Percentiles rank a stretch among this genome's conserved stretches.
Evolutionary conservation across 2,113 vertebrate genomes (phyloP).

Genomic region (Capra hircus): DNA sequence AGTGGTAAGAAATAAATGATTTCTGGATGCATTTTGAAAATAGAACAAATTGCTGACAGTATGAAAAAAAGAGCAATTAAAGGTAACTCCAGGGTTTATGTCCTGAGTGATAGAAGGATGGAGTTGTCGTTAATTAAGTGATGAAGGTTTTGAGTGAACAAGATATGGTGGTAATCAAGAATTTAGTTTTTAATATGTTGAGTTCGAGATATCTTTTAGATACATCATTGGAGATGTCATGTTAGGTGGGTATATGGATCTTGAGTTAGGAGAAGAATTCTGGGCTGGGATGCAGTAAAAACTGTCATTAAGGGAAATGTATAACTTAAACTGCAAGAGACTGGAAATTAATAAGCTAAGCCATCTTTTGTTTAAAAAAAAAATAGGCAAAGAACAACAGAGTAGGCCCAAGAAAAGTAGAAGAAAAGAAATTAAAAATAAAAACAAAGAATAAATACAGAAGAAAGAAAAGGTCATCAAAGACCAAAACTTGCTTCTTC

Average conservation of each 20-base stretch:
- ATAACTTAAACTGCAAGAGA: neutral
- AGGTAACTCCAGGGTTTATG: neutral
- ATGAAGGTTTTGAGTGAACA: neutral
- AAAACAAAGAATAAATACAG: neutral
- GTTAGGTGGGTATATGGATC: neutral
- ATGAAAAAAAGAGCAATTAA: neutral
- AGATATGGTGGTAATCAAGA: neutral
- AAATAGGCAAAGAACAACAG: neutral
- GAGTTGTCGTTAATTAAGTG: neutral
- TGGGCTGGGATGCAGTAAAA: neutral
- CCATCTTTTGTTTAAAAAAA: neutral
- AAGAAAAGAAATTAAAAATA: neutral
- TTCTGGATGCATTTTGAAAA: slow-evolving; percentile 6
- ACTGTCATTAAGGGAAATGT: neutral
- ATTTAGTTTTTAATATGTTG: neutral
- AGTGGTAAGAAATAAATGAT: neutral
- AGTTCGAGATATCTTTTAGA: neutral
- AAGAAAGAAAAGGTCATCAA: neutral
- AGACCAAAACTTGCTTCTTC: neutral
- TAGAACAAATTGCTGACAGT: neutral
- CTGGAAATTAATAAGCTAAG: neutral
- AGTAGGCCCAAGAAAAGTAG: neutral
- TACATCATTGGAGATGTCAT: neutral
- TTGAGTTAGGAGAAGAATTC: neutral
- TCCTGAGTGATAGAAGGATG: neutral